These are phyloP conservation scores for Cataglyphis cursor DNA, from an alignment of 2,888 invertebrate genomes.

Conservation along the genomic window DNA sequence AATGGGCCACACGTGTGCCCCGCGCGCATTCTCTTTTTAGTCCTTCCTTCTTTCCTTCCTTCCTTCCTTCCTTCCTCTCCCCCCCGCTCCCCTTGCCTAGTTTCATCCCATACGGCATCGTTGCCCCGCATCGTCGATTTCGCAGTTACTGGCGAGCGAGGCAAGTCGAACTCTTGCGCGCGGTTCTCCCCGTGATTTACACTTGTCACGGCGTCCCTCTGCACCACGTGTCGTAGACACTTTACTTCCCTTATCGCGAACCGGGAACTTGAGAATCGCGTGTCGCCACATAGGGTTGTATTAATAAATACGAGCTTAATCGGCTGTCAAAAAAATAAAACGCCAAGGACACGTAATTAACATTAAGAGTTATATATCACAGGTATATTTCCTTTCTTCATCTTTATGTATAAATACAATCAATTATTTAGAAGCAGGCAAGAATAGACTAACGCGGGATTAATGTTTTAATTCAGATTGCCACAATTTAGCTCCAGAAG, in stretches of 20 bases:
- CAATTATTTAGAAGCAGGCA: conserved; percentile 3
- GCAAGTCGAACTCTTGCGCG: conserved; percentile 66
- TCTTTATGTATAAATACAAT: background rate
- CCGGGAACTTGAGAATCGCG: conserved; percentile 54
- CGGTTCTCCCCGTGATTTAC: conserved; percentile 73
- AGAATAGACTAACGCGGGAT: background rate
- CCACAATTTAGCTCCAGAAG: conserved; percentile 29
- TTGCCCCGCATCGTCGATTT: conserved; percentile 69
- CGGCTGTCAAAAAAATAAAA: conserved; percentile 1
- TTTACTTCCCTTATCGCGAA: conserved; percentile 67
- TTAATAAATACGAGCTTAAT: conserved; percentile 29
- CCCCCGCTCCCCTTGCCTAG: conserved; percentile 6
- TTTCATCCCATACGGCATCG: conserved; percentile 23
- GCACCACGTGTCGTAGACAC: conserved; percentile 74
- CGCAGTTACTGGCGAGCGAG: conserved; percentile 61
- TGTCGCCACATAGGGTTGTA: conserved; percentile 45
- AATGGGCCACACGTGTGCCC: conserved; percentile 83
- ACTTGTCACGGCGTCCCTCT: conserved; percentile 73
- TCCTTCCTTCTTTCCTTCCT: conserved; percentile 41
- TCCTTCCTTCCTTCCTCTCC: conserved; percentile 49
- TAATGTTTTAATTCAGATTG: conserved; percentile 27
- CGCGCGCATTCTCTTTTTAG: conserved; percentile 69
- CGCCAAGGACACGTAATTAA: background rate
- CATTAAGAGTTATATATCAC: background rate
- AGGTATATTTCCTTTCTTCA: background rate